Conservation (phyloP, 1,140 invertebrate genomes). For the Heliconius nattereri region DNA sequence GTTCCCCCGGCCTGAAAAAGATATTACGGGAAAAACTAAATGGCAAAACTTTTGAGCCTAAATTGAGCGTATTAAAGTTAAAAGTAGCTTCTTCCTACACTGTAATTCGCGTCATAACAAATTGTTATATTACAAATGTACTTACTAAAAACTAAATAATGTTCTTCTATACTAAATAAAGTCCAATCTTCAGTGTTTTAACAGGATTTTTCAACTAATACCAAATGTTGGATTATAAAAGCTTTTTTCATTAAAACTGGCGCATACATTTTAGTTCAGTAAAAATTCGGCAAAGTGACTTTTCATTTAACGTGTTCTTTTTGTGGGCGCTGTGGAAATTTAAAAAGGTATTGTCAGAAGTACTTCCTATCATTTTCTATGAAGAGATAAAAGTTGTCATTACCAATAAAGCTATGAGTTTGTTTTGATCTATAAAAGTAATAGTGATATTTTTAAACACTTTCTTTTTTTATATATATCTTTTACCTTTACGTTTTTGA, state of each 20-base stretch:
- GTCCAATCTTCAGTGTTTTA: background rate
- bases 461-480: no score
- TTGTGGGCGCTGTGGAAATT: constrained; percentile 32
- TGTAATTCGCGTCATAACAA: no score
- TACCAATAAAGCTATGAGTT: background rate
- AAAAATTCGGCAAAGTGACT: constrained; percentile 6
- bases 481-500: no score
- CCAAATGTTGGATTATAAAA: background rate
- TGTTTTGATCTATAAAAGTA: no score
- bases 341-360: constrained; percentile 39
- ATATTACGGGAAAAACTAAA: background rate
- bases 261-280: constrained; percentile 6
- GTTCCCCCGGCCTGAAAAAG: no score
- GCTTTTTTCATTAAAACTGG: constrained; percentile 11
- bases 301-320: constrained; percentile 33
- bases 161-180: background rate
- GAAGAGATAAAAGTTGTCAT: background rate
- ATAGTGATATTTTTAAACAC: no score
- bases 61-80: no score
- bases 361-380: background rate
- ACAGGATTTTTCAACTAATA: background rate
- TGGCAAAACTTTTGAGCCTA: no score
- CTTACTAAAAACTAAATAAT: no score
- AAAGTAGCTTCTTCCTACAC: no score
- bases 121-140: no score